phyloP scores from a whole-genome alignment of 2,797 vertebrate genomes.

The Artibeus jamaicensis region DNA sequence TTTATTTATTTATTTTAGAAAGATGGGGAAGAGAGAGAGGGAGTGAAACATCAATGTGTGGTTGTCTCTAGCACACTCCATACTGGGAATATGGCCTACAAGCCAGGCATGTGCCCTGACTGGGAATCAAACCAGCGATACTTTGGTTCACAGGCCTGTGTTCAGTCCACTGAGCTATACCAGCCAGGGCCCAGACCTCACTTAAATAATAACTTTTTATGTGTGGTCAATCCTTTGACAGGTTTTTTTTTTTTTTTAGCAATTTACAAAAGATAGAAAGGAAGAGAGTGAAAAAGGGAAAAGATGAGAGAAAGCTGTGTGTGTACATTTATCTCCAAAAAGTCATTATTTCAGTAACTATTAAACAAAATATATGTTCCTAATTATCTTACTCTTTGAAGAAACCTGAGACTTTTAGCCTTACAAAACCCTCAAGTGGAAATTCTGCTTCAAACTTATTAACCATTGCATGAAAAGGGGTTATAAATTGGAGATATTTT shows the following conservation, averaged over 20 bases:
- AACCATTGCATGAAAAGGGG: background rate
- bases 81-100: no score
- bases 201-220: background rate
- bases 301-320: background rate
- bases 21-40: no score
- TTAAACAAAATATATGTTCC: conserved; percentile 27
- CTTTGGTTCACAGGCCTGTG: no score
- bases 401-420: background rate
- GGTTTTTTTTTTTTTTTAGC: conserved; percentile 20
- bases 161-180: no score
- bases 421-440: background rate
- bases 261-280: conserved; percentile 33
- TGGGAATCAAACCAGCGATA: no score
- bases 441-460: conserved; percentile 3
- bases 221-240: background rate
- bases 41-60: no score
- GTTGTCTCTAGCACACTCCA: no score
- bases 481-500: background rate
- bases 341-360: background rate
- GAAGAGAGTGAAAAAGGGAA: background rate
- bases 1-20: no score
- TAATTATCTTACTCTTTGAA: conserved; percentile 8
- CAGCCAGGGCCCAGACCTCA: no score
- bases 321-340: conserved; percentile 23
- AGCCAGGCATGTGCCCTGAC: no score